Conservation (phyloP, 2,888 invertebrate genomes). For the Oxyteleia sp. region DNA sequence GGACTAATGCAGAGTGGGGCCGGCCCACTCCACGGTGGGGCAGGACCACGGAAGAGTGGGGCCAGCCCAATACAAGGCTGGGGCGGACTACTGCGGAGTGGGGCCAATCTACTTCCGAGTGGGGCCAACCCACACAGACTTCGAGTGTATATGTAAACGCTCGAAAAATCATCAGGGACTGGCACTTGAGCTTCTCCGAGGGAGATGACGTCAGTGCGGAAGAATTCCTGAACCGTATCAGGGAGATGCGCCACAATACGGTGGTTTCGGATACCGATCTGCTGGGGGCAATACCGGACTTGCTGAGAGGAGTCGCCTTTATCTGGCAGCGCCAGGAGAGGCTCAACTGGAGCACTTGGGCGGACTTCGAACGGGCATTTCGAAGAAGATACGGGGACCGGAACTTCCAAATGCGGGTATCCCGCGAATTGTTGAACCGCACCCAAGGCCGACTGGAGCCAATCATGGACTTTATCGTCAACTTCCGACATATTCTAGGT, state of each 20-base stretch:
- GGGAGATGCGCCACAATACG: slow-evolving; percentile 7
- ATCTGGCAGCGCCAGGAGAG: slow-evolving; percentile 11
- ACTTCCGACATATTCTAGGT: background rate
- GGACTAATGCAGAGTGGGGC: too few relatives aligned
- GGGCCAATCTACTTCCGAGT: too few relatives aligned
- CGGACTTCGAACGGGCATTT: slow-evolving; percentile 1
- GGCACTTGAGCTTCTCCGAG: slow-evolving; percentile 14
- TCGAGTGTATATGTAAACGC: background rate
- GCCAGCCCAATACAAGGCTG: too few relatives aligned
- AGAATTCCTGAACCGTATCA: slow-evolving; percentile 8
- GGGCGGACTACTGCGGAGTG: too few relatives aligned
- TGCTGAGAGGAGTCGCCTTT: background rate
- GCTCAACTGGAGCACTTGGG: background rate
- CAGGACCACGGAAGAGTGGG: too few relatives aligned
- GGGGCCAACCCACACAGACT: background rate
- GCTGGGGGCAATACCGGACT: background rate
- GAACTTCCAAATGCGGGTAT: slow-evolving; percentile 1
- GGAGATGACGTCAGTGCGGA: too few relatives aligned
- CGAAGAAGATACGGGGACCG: background rate
- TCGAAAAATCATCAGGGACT: background rate
- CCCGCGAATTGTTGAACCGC: background rate
- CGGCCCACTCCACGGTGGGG: too few relatives aligned
- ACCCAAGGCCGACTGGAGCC: background rate
- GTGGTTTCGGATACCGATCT: background rate
- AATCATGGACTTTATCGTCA: background rate